Percentiles rank a stretch among this genome's conserved stretches.
Evolutionary conservation across 2,797 vertebrate genomes (phyloP).

Genomic region (Sebastiscus tertius): DNA sequence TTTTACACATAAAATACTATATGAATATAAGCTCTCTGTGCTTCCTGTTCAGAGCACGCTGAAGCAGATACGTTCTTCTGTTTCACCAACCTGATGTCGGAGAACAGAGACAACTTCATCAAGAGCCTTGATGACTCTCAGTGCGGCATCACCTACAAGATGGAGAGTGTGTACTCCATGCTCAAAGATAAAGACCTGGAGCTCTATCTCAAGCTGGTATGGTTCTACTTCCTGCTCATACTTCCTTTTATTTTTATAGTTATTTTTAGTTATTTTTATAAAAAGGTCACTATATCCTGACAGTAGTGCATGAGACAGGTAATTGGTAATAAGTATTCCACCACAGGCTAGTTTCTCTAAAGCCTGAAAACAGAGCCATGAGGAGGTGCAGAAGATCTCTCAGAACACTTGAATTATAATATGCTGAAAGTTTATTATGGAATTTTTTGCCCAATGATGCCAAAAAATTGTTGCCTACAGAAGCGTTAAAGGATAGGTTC

Average conservation of each 20-base stretch:
- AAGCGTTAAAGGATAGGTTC: background rate
- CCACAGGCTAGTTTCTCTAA: too few species aligned
- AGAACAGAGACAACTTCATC: slow-evolving; percentile 99
- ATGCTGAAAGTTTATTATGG: too few species aligned
- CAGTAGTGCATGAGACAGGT: too few species aligned
- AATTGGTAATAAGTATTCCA: too few species aligned
- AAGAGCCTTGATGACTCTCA: slow-evolving; percentile 98
- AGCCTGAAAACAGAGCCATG: too few species aligned
- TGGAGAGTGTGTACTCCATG: slow-evolving; percentile 97
- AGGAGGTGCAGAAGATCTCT: too few species aligned
- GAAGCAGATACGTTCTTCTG: slow-evolving; percentile 98
- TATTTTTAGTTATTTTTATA: too few species aligned
- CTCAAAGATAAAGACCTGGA: slow-evolving; percentile 93
- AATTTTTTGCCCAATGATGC: too few species aligned
- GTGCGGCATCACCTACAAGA: slow-evolving; percentile 97
- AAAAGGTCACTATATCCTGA: background rate
- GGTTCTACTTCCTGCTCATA: slow-evolving; percentile 9
- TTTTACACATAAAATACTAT: background rate
- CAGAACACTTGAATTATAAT: too few species aligned
- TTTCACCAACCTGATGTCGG: slow-evolving; percentile 98
- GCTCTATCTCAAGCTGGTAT: slow-evolving; percentile 94
- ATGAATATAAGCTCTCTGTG: background rate
- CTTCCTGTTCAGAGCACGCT: slow-evolving; percentile 87
- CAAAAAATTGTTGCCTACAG: too few species aligned
- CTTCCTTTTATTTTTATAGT: background rate